These are phyloP conservation scores for Brachyalestes nurse DNA, from an alignment of 2,797 vertebrate species.

Conservation along the genomic window DNA sequence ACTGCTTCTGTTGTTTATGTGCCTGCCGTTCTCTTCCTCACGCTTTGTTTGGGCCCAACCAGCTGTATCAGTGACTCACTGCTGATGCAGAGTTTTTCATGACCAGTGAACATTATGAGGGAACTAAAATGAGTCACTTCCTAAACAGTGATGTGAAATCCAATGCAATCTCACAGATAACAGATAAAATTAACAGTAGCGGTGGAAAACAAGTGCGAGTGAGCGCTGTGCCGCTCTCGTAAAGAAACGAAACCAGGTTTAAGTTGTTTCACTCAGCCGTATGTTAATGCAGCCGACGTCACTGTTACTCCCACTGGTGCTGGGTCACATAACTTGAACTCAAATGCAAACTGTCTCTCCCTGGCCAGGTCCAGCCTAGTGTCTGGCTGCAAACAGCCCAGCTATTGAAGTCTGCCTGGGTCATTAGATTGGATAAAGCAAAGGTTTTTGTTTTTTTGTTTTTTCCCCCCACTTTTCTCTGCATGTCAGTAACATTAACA, in stretches of 20 bases:
- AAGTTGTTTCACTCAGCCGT: background rate
- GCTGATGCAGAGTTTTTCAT: background rate
- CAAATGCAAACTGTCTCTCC: background rate
- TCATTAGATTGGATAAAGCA: background rate
- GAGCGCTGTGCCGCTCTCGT: too few relatives aligned
- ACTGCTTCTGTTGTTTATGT: conserved; percentile 1
- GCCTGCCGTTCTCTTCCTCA: background rate
- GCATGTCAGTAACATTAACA: background rate
- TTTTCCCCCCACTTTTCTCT: too few relatives aligned
- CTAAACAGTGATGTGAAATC: background rate
- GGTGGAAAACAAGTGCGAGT: background rate
- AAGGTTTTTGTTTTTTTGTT: background rate
- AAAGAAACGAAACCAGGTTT: background rate
- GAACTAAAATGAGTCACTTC: background rate
- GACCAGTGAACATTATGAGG: background rate
- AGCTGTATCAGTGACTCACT: background rate
- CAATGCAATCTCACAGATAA: background rate
- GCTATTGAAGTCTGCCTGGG: background rate
- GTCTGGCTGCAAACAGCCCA: background rate
- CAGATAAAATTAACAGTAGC: background rate
- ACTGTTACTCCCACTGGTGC: background rate
- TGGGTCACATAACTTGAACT: background rate
- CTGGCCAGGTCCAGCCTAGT: background rate
- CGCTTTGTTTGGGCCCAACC: background rate
- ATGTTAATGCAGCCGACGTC: background rate